Conservation (phyloP, 2,113 vertebrate species). For the Chamaea fasciata region DNA sequence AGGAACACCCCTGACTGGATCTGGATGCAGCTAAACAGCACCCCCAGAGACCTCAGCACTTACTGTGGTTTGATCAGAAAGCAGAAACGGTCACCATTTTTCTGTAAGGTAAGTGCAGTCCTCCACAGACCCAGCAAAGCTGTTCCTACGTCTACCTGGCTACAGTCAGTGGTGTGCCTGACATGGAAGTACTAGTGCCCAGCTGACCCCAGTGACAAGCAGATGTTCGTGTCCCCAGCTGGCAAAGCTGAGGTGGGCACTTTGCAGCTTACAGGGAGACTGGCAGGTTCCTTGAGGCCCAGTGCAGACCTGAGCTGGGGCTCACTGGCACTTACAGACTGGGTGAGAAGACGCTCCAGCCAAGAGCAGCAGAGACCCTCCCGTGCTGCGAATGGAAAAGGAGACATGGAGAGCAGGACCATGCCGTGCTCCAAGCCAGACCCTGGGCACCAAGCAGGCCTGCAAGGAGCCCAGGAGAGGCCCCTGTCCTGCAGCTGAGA, state of each 20-base stretch:
- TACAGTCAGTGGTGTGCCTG: background rate
- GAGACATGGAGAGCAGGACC: background rate
- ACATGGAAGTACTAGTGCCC: background rate
- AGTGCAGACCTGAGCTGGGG: background rate
- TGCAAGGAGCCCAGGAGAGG: background rate
- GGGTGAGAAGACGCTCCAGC: background rate
- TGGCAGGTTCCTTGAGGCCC: background rate
- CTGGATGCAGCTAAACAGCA: background rate
- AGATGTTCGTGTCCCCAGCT: background rate
- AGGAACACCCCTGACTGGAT: fast-evolving
- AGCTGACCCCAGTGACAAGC: background rate
- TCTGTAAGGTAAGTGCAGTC: background rate
- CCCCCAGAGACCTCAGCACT: background rate
- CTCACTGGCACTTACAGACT: background rate
- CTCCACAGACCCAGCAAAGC: background rate
- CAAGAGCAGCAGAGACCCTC: background rate
- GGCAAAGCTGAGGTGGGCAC: background rate
- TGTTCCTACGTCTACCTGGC: background rate
- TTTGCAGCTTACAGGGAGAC: background rate
- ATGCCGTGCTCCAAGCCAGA: background rate
- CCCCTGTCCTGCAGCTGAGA: background rate
- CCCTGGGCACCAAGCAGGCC: background rate
- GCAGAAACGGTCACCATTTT: background rate
- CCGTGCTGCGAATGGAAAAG: fast-evolving
- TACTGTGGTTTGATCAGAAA: background rate